phyloP scores from a whole-genome alignment of 2,113 vertebrate species.

The Sylvilagus bachmani region DNA sequence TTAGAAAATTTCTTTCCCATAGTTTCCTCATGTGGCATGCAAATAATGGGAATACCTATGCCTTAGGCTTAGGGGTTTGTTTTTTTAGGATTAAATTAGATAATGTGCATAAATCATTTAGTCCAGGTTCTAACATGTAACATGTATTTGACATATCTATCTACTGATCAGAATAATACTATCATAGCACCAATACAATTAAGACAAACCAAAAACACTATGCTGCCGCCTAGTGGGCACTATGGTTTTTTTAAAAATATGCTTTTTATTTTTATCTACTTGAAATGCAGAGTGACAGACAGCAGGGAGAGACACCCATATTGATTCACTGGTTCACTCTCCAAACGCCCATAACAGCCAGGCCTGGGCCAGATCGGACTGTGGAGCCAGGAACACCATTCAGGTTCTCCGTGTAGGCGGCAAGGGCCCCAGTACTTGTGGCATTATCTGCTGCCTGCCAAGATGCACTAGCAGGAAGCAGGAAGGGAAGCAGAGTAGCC shows the following conservation, averaged over 20 bases:
- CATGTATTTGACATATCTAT: background rate
- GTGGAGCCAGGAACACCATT: too few relatives aligned
- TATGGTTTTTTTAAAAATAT: background rate
- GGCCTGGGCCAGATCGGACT: too few relatives aligned
- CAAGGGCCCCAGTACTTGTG: too few relatives aligned
- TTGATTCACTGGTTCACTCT: too few relatives aligned
- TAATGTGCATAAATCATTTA: slow-evolving; percentile 6
- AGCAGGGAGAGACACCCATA: too few relatives aligned
- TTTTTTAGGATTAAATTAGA: slow-evolving; percentile 34
- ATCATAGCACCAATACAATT: background rate
- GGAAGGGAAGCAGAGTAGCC: too few relatives aligned
- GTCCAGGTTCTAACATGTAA: background rate
- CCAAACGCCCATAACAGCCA: too few relatives aligned
- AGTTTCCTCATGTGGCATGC: background rate
- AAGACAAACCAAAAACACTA: slow-evolving; percentile 80
- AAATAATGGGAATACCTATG: background rate
- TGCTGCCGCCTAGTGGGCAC: slow-evolving; percentile 87
- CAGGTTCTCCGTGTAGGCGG: too few relatives aligned
- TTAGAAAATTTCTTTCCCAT: slow-evolving; percentile 9
- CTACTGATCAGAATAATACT: slow-evolving; percentile 12
- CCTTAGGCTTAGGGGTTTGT: background rate
- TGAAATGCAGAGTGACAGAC: too few relatives aligned
- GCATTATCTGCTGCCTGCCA: too few relatives aligned
- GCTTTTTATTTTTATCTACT: too few relatives aligned
- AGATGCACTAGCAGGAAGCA: too few relatives aligned